These are phyloP conservation scores for Styela plicata DNA, from an alignment of 23 tunicate genomes.

Conservation along the genomic window DNA sequence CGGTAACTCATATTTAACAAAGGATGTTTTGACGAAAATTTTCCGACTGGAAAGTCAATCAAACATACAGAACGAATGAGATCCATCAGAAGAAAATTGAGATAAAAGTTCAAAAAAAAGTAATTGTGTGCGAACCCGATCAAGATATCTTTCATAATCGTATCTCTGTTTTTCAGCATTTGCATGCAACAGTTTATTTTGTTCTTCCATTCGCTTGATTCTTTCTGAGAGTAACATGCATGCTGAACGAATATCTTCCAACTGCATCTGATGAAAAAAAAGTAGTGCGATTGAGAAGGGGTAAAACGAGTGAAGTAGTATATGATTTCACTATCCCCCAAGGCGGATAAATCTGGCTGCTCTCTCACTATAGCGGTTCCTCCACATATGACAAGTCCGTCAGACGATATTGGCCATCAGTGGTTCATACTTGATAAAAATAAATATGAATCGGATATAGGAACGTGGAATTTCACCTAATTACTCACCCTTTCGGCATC, in stretches of 20 bases:
- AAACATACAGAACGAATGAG: too few species aligned
- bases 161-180: conserved; percentile 51
- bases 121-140: conserved; percentile 6
- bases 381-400: too few species aligned
- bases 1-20: too few species aligned
- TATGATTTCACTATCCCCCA: background rate
- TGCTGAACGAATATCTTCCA: conserved; percentile 54
- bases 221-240: conserved; percentile 57
- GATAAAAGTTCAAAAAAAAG: too few species aligned
- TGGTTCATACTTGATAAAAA: too few species aligned
- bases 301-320: background rate
- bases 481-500: background rate
- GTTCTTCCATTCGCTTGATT: conserved; percentile 59
- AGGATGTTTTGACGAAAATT: too few species aligned
- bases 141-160: conserved; percentile 41
- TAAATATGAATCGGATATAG: too few species aligned
- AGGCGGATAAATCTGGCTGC: background rate
- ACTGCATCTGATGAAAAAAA: background rate
- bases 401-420: too few species aligned
- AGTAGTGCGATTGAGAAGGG: background rate
- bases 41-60: too few species aligned
- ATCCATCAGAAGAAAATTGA: too few species aligned
- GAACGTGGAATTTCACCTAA: too few species aligned
- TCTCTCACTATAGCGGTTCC: too few species aligned
- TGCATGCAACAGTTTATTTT: conserved; percentile 35